Percentiles rank a stretch among this genome's conserved stretches.
Conservation (phyloP, 1,140 invertebrate genomes). For the Ceratina australensis region DNA sequence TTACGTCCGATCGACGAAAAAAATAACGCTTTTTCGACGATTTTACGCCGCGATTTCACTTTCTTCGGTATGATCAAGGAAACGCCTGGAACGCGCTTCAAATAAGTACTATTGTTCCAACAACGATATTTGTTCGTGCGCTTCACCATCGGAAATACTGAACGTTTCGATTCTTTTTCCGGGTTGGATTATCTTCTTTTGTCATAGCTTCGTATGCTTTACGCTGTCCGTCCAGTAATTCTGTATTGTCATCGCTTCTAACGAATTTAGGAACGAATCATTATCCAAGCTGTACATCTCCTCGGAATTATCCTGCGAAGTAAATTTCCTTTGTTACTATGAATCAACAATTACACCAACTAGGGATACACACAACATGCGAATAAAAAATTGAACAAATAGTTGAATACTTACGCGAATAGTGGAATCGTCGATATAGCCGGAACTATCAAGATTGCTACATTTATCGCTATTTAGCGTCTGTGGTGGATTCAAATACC, state of each 20-base stretch:
- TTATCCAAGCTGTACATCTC: conserved; percentile 96
- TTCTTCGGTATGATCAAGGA: conserved; percentile 8
- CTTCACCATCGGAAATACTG: conserved; percentile 60
- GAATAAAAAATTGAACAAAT: too few species aligned
- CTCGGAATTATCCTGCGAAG: conserved; percentile 90
- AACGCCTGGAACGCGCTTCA: conserved; percentile 15
- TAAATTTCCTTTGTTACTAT: background rate
- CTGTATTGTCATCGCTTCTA: conserved; percentile 95
- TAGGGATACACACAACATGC: too few species aligned
- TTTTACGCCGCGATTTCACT: conserved; percentile 12
- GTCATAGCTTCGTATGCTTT: conserved; percentile 93
- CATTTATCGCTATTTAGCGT: conserved; percentile 87
- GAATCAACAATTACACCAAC: too few species aligned
- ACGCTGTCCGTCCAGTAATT: conserved; percentile 96
- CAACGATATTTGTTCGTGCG: conserved; percentile 61
- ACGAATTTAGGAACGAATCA: conserved; percentile 93
- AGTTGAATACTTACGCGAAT: conserved; percentile 85
- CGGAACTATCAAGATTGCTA: conserved; percentile 92
- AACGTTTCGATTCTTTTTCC: conserved; percentile 61
- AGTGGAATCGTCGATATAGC: conserved; percentile 93
- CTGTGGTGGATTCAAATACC: conserved; percentile 89
- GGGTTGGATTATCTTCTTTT: conserved; percentile 60
- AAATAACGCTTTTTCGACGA: conserved; percentile 17
- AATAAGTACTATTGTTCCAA: conserved; percentile 60
- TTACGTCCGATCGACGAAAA: conserved; percentile 15